Base-by-base conservation (phyloP, 2,888 invertebrate genomes). In the Sphaerolaimus hirsutus region DNA sequence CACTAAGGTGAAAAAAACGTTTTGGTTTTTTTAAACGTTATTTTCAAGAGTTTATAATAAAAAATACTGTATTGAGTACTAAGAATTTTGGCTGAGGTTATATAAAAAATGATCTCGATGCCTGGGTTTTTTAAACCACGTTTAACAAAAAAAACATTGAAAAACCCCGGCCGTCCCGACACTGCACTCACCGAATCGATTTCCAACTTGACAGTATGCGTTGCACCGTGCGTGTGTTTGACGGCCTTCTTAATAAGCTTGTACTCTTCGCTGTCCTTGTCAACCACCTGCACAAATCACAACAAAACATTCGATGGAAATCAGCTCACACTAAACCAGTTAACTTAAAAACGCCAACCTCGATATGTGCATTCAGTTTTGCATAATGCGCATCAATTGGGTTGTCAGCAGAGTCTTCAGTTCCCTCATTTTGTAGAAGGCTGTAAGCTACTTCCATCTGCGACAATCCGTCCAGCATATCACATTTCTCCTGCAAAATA, bases 401-500 rank as follows among this genome's bases (percentile, higher is more conserved):
- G 58, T 72, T 70, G 49, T 61, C 58, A 2, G 72, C 71, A n/a
- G 66, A 64, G 1, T 67, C 66, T 5, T 63, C 43, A 1, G 27
- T 49, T 45, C 43, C 72, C 67, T 59, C 56, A 17, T 49, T 65
- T 48, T 78, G 76, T 58, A 93, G 68, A 58, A 97, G 67, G 58
- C 72, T 82, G 68, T 86, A 93, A 0, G 93, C 91, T 44, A 89
- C 76, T 68, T 97, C 89, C 54, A 97, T 80, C 65, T 97, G 93
- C 57, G 87, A 69, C 47, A 97, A 66, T 52, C 78, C 81, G 57
- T 91, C 86, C 51, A 97, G 66, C 86, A 93, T 87, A 53, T 79
- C 78, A 17, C 74, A 66, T 67, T 79, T 78, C 51, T 68, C 61
- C 74, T 76, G 60, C 23, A 60, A 54, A 53, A 47, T 43, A 45